Evolutionary conservation across 2,113 vertebrate genomes (phyloP).

Genomic region (Phalacrocorax brasilianus): DNA sequence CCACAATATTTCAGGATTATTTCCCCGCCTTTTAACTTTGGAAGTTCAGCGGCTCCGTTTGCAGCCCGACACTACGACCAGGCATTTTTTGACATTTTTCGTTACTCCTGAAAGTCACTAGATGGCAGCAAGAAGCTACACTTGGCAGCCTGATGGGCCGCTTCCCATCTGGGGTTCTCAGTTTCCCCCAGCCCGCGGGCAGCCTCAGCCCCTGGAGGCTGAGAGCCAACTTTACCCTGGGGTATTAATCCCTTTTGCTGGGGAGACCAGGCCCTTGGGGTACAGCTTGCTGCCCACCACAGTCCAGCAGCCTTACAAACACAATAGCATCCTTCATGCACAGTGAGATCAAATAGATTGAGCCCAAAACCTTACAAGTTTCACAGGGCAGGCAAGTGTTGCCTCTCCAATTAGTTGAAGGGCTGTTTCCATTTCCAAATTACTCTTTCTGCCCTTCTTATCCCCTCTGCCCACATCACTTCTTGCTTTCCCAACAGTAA

Average conservation of each 20-base stretch:
- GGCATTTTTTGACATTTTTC: rapidly evolving
- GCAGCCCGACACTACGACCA: rapidly evolving
- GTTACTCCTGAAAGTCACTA: neutral
- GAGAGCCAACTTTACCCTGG: rapidly evolving
- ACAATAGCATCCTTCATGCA: rapidly evolving
- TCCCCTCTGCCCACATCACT: too few species aligned
- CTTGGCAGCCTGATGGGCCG: rapidly evolving
- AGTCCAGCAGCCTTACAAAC: neutral
- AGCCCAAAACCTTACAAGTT: neutral
- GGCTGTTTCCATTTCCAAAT: neutral
- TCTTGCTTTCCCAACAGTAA: neutral
- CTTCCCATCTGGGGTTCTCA: rapidly evolving
- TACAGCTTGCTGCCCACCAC: rapidly evolving
- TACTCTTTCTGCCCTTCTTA: neutral
- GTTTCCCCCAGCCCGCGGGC: neutral
- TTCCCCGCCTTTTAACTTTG: neutral
- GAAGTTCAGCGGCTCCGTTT: rapidly evolving
- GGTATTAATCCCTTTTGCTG: neutral
- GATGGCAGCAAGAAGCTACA: conserved; percentile 62
- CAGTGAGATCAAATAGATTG: rapidly evolving
- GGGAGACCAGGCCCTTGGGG: neutral
- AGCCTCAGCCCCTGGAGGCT: too few species aligned
- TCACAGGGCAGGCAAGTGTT: rapidly evolving
- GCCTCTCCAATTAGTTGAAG: neutral
- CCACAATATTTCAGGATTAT: neutral